Percentiles rank a stretch among this genome's conserved stretches.
Conservation (phyloP, 2,888 invertebrate genomes). For the Ctena decussata region DNA sequence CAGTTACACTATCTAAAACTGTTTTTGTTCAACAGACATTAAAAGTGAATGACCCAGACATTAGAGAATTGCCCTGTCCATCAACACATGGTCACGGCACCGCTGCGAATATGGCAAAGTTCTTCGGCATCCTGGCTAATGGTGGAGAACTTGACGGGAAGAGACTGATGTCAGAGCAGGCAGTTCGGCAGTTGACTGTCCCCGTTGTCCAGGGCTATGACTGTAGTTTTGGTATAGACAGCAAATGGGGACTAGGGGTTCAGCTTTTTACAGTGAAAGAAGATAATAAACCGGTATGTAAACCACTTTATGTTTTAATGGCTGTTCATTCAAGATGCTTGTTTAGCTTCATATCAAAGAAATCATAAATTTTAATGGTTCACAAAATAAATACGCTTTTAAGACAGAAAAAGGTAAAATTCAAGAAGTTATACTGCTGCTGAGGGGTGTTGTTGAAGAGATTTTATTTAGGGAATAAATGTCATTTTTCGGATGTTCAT, state of each 20-base stretch:
- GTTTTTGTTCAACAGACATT: constrained; percentile 30
- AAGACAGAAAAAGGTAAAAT: no score
- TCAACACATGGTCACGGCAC: constrained; percentile 78
- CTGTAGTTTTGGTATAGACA: constrained; percentile 68
- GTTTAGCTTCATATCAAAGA: no score
- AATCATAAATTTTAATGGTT: no score
- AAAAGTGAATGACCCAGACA: constrained; percentile 79
- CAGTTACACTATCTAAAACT: no score
- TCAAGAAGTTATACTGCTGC: no score
- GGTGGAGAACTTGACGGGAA: constrained; percentile 70
- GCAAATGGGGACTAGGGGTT: constrained; percentile 76
- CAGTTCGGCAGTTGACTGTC: constrained; percentile 68
- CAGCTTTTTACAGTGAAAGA: constrained; percentile 75
- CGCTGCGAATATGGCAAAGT: constrained; percentile 73
- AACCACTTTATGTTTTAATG: no score
- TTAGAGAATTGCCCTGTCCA: constrained; percentile 72
- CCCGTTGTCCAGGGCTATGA: constrained; percentile 76
- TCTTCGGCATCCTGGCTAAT: constrained; percentile 77
- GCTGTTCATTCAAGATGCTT: no score
- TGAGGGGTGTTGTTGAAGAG: no score
- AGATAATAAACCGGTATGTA: constrained; percentile 71
- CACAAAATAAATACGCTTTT: no score
- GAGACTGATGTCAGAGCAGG: constrained; percentile 66
- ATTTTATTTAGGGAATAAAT: no score
- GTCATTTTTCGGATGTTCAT: no score